A percentile compares a stretch with the other conserved stretches of the same genome.
Evolutionary conservation across 2,888 invertebrate genomes (phyloP).

Genomic region (Neoitamus cyanurus): DNA sequence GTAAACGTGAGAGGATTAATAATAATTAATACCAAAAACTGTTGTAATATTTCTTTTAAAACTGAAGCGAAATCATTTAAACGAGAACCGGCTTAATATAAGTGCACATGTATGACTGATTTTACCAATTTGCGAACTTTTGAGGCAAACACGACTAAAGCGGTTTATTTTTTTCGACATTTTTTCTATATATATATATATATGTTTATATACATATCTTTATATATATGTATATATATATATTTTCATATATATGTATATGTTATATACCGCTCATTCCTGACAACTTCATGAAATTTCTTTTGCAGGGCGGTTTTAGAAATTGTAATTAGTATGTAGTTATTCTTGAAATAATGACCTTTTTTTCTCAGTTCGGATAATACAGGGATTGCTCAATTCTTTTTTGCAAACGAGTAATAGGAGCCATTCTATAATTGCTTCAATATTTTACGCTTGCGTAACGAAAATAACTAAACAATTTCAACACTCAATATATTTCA

Average conservation of each 20-base stretch:
- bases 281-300: not conserved
- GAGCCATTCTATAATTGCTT: slow-evolving; percentile 11
- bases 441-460: slow-evolving; percentile 43
- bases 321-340: not conserved
- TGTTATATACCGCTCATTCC: too few relatives aligned
- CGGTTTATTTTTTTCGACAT: too few relatives aligned
- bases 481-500: not conserved
- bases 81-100: not conserved
- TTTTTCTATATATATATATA: not conserved
- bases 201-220: not conserved
- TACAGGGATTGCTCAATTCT: not conserved
- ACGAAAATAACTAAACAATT: not conserved
- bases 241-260: not conserved
- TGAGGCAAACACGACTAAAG: not conserved
- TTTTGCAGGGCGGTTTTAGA: not conserved
- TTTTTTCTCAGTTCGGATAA: not conserved
- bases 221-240: not conserved
- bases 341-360: not conserved
- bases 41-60: not conserved
- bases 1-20: not conserved
- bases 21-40: not conserved
- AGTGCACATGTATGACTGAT: not conserved
- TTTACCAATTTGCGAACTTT: not conserved
- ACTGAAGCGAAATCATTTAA: not conserved
- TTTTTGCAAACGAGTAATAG: not conserved